These are phyloP conservation scores for Andrena cerasifolii DNA, from an alignment of 1,140 invertebrate genomes.

Conservation along the genomic window DNA sequence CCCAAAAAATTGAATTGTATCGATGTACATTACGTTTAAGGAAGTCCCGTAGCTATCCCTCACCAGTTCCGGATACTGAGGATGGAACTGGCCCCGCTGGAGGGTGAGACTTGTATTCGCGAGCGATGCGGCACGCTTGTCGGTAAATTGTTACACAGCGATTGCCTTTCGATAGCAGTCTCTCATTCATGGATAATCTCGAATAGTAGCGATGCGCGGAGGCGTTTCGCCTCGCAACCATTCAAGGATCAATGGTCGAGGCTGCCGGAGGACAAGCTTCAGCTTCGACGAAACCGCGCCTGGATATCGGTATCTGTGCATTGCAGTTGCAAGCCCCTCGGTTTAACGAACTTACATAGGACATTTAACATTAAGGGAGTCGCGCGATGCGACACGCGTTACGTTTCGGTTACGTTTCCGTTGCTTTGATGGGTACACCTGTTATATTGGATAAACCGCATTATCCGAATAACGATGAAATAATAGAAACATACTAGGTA, in stretches of 20 bases:
- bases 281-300: background rate
- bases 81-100: background rate
- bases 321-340: constrained; percentile 13
- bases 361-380: background rate
- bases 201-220: background rate
- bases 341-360: constrained; percentile 18
- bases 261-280: background rate
- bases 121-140: too few species aligned
- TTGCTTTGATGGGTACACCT: constrained; percentile 58
- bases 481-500: constrained; percentile 79
- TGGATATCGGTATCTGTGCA: background rate
- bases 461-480: constrained; percentile 76
- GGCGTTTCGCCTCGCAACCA: too few species aligned
- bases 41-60: background rate
- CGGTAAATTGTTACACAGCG: too few species aligned
- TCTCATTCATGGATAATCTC: background rate
- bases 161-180: background rate
- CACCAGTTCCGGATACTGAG: background rate
- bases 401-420: constrained; percentile 46
- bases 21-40: background rate
- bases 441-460: constrained; percentile 71
- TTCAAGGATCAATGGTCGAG: background rate
- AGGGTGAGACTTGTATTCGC: too few species aligned
- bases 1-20: background rate
- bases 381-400: background rate